These are phyloP conservation scores for Nesometra sesokonis DNA, from an alignment of 35 echinoderm and acorn worm genomes.

Conservation along the genomic window DNA sequence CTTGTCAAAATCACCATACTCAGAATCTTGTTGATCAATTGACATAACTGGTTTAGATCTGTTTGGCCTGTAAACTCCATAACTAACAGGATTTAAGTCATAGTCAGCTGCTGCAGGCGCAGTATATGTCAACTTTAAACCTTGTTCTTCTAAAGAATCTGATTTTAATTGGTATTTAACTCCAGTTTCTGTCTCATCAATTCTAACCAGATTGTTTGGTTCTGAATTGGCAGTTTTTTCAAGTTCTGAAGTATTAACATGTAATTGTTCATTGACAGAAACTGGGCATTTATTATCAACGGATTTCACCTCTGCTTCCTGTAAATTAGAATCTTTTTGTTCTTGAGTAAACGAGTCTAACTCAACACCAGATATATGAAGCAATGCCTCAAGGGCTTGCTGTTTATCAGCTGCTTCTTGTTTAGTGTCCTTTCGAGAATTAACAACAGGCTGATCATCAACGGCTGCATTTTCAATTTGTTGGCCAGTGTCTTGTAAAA, in stretches of 20 bases:
- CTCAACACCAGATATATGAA: slow-evolving; percentile 79
- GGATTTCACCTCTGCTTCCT: not conserved
- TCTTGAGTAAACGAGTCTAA: slow-evolving; percentile 43
- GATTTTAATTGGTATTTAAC: slow-evolving; percentile 44
- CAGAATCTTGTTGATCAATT: slow-evolving; percentile 12
- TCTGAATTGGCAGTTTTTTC: not conserved
- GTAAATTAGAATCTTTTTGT: not conserved
- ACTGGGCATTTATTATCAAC: not conserved
- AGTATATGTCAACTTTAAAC: slow-evolving; percentile 38
- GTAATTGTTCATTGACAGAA: not conserved
- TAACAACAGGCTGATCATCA: not conserved
- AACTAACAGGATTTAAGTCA: slow-evolving; percentile 6
- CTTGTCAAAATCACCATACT: not conserved
- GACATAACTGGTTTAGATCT: slow-evolving; percentile 5
- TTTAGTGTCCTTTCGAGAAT: not conserved
- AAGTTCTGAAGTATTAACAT: not conserved
- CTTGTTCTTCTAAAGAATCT: slow-evolving; percentile 51
- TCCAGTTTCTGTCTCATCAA: slow-evolving; percentile 35
- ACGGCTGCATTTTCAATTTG: not conserved
- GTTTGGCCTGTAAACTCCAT: slow-evolving; percentile 27
- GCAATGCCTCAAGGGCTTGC: slow-evolving; percentile 78
- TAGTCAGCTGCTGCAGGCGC: slow-evolving; percentile 19
- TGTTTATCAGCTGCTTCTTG: slow-evolving; percentile 51
- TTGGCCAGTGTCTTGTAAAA: slow-evolving; percentile 7
- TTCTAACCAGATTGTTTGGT: slow-evolving; percentile 4